Evolutionary conservation across 2,888 invertebrate species (phyloP).

Genomic region (Leptopilina drosophilae): DNA sequence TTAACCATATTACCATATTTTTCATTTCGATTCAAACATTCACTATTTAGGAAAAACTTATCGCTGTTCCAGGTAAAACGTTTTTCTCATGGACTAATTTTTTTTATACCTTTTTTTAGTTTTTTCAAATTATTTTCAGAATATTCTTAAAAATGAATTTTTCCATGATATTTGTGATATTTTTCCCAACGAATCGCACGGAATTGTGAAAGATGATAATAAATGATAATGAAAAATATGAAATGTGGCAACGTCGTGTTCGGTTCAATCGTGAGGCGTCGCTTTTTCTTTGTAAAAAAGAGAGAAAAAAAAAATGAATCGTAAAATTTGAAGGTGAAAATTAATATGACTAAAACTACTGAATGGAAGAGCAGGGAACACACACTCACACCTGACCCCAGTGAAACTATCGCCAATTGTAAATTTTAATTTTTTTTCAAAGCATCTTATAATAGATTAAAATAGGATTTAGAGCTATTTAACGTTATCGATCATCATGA

Average conservation of each 20-base stretch:
- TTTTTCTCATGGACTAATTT: neutral
- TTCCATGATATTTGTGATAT: too few species aligned
- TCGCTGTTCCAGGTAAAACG: too few species aligned
- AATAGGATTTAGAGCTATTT: conserved; percentile 13
- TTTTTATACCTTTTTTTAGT: neutral
- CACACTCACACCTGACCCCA: conserved; percentile 77
- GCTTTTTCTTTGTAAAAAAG: conserved; percentile 50
- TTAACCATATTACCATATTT: neutral
- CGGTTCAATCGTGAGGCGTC: conserved; percentile 72
- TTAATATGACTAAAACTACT: conserved; percentile 68
- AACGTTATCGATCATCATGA: conserved; percentile 44
- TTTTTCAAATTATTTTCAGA: too few species aligned
- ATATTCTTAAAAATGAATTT: too few species aligned
- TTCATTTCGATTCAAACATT: neutral
- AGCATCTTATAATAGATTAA: neutral
- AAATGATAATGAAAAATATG: conserved; percentile 53
- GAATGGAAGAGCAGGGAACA: conserved; percentile 72
- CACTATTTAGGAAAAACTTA: too few species aligned
- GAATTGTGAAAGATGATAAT: neutral
- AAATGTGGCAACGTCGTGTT: conserved; percentile 70
- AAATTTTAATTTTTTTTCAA: conserved; percentile 59
- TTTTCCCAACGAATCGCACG: neutral
- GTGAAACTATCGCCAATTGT: conserved; percentile 74
- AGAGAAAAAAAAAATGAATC: conserved; percentile 58
- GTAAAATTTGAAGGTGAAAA: conserved; percentile 56